Evolutionary conservation across 2,888 invertebrate species (phyloP), one percentile per base, ranked within the genome.

Genomic region (Epirrhoe tristata): DNA sequence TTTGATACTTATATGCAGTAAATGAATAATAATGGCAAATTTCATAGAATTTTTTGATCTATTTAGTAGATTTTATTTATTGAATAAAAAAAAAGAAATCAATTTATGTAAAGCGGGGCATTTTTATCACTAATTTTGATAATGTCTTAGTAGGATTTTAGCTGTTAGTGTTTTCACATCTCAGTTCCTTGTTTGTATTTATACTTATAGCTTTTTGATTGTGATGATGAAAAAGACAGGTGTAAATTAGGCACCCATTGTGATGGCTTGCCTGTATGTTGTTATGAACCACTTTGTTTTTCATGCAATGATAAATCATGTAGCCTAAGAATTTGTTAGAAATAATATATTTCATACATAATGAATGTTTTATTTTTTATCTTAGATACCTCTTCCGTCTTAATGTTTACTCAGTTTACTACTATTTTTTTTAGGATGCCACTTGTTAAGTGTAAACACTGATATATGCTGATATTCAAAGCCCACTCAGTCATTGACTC

Each of bases 261-360:
- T 63, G 65, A 66, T 59, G 54, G 51, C 50, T 68, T 63, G 63
- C 66, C 58, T 71, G 63, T 60, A 17, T 32, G 24, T 56, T 63
- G 53, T 34, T 64, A 48, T 52, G 55, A 32, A 64, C 16, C 52
- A 51, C 39, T 60, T 69, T 43, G 56, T 69, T 67, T 56, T 64
- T 52, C 55, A 63, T 63, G 63, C 61, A 65, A 58, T 68, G 57
- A 53, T 68, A 64, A 69, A 64, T 72, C 67, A 58, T 62, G 67
- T 72, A 74, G 69, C 36, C 24, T 67, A 72, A 69, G 69, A 67
- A 64, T 70, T 70, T 70, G 66, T 69, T 69, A 66, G 54, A 67
- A 69, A 58, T 58, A 62, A 66, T 69, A 63, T 68, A 63, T 53
- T 71, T 58, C 48, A 43, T 61, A 62, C 51, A 57, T 17, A 55